phyloP scores from a whole-genome alignment of 2,113 vertebrate genomes.

The Pheucticus melanocephalus region DNA sequence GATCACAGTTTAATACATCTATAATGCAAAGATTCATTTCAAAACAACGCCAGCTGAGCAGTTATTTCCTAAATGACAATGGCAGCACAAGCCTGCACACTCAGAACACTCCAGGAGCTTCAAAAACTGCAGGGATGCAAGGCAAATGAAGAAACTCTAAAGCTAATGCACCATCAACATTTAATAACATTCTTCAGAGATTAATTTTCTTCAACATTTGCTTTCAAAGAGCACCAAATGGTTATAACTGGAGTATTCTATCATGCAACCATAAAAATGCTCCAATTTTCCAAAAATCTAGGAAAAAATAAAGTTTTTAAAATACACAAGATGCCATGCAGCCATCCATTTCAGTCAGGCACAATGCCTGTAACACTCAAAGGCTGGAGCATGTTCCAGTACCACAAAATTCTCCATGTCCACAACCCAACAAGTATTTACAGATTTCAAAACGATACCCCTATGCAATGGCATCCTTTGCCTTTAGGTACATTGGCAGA shows the following conservation, averaged over 20 bases:
- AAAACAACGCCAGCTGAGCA: not conserved
- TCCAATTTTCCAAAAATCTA: not conserved
- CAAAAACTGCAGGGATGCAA: not conserved
- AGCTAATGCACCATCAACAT: conserved; percentile 10
- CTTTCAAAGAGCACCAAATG: not conserved
- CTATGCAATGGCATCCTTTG: not conserved
- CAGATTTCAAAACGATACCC: not conserved
- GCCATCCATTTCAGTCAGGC: not conserved
- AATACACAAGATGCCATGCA: not conserved
- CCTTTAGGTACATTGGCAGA: not conserved
- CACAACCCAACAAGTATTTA: not conserved
- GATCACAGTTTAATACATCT: not conserved
- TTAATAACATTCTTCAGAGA: conserved; percentile 22
- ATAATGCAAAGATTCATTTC: not conserved
- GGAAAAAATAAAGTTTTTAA: not conserved
- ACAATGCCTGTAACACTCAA: not conserved
- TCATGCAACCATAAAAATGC: not conserved
- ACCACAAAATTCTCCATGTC: not conserved
- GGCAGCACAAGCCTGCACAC: not conserved
- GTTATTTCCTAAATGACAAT: not conserved
- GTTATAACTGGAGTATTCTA: not conserved
- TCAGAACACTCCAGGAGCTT: not conserved
- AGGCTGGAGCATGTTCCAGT: not conserved
- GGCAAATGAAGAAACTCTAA: conserved; percentile 7
- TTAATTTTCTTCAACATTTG: not conserved